These are phyloP conservation scores for Prinia subflava DNA, from an alignment of 2,113 vertebrate species.

Conservation along the genomic window DNA sequence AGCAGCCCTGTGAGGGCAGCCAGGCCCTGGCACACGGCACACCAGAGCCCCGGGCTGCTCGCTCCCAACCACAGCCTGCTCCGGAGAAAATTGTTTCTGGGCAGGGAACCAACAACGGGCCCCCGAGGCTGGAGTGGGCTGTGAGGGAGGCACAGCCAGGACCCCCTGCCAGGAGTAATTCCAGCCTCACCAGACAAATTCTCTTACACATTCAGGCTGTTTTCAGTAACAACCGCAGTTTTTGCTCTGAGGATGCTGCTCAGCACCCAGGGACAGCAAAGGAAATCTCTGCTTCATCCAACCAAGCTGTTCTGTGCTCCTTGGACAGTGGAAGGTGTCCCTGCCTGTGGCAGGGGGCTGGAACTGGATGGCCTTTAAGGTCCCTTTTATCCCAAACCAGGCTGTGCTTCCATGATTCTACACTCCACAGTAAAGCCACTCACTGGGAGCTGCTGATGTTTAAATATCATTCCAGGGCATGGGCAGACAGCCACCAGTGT, in stretches of 20 bases:
- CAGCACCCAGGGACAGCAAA: background rate
- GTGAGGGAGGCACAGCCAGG: background rate
- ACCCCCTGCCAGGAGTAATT: background rate
- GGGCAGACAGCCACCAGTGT: background rate
- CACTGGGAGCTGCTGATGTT: background rate
- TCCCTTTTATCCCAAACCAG: background rate
- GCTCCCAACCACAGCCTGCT: background rate
- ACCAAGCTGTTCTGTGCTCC: background rate
- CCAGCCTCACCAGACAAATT: background rate
- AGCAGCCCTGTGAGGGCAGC: background rate
- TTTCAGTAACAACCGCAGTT: background rate
- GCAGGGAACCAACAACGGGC: background rate
- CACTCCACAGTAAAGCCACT: accelerated
- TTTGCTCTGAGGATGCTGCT: background rate
- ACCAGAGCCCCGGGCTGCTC: background rate
- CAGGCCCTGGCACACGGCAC: background rate
- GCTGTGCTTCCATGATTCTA: background rate
- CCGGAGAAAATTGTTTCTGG: background rate
- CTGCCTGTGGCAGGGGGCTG: background rate
- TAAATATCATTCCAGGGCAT: background rate
- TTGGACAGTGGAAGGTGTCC: background rate
- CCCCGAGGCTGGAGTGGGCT: background rate
- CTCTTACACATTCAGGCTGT: background rate
- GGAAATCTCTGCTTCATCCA: background rate
- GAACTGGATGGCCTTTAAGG: background rate